Conservation (phyloP, 2,113 vertebrate species). For the Platichthys stellatus region DNA sequence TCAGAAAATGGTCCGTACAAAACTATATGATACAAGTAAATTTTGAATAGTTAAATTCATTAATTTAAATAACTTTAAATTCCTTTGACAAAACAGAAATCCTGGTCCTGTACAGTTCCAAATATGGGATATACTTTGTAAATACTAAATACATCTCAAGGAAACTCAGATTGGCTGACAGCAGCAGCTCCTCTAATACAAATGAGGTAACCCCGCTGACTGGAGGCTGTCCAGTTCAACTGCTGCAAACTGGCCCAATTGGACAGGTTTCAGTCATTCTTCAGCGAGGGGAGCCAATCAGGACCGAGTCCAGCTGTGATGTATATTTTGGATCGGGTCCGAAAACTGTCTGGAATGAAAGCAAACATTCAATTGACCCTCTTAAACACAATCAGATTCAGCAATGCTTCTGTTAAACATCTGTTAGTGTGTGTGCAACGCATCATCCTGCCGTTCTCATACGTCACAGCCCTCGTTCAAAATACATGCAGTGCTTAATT, state of each 20-base stretch:
- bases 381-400: slow-evolving; percentile 55
- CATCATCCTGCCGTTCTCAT: neutral
- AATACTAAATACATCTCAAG: neutral
- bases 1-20: too few relatives aligned
- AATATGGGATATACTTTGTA: neutral
- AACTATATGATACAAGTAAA: neutral
- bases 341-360: slow-evolving; percentile 48
- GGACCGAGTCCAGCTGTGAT: slow-evolving; percentile 58
- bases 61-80: neutral
- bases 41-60: neutral
- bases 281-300: slow-evolving; percentile 53
- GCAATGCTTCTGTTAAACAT: slow-evolving; percentile 29
- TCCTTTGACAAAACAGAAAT: neutral
- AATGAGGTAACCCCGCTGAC: slow-evolving; percentile 47
- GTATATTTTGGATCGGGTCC: slow-evolving; percentile 40
- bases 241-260: slow-evolving; percentile 52
- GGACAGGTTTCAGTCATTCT: slow-evolving; percentile 55
- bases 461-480: neutral
- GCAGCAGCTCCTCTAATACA: slow-evolving; percentile 28
- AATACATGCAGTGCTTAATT: neutral
- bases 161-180: slow-evolving; percentile 20
- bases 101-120: neutral
- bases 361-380: slow-evolving; percentile 54
- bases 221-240: slow-evolving; percentile 50
- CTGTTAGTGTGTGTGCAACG: slow-evolving; percentile 7